Percentiles rank a stretch among this genome's conserved stretches.
phyloP scores from a whole-genome alignment of 2,113 vertebrate genomes.

The Barnardius zonarius region DNA sequence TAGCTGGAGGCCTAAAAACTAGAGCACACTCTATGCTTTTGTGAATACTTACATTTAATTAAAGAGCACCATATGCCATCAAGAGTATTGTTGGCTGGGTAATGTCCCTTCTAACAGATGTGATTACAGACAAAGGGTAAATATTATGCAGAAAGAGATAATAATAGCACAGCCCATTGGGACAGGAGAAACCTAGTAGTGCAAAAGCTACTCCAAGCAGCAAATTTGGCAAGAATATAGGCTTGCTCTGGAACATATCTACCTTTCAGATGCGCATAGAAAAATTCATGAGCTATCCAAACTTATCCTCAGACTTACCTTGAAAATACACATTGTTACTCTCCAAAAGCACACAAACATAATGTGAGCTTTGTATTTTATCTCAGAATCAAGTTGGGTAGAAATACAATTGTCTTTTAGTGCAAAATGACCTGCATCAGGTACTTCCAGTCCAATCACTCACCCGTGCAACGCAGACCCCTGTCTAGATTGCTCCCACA shows the following conservation, averaged over 20 bases:
- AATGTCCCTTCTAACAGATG: neutral
- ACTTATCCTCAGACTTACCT: neutral
- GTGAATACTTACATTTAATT: conserved; percentile 9
- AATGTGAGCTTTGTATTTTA: neutral
- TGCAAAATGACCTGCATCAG: neutral
- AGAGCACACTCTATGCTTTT: neutral
- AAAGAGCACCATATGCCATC: conserved; percentile 15
- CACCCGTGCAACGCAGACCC: neutral
- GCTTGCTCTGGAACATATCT: neutral
- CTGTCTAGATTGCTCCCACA: neutral
- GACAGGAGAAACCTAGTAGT: neutral
- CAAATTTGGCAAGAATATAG: neutral
- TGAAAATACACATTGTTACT: neutral
- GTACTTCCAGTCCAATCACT: neutral
- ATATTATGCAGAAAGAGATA: neutral
- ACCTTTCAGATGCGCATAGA: neutral
- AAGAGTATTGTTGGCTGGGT: neutral
- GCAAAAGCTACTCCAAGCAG: neutral
- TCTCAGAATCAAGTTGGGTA: neutral
- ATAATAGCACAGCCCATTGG: neutral
- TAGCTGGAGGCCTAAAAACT: neutral
- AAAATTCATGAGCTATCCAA: neutral
- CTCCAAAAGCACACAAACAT: neutral
- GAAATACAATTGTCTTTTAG: neutral
- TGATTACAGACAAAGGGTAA: conserved; percentile 32